These are phyloP conservation scores for Ochropleura plecta DNA, from an alignment of 2,888 invertebrate species.

Conservation along the genomic window DNA sequence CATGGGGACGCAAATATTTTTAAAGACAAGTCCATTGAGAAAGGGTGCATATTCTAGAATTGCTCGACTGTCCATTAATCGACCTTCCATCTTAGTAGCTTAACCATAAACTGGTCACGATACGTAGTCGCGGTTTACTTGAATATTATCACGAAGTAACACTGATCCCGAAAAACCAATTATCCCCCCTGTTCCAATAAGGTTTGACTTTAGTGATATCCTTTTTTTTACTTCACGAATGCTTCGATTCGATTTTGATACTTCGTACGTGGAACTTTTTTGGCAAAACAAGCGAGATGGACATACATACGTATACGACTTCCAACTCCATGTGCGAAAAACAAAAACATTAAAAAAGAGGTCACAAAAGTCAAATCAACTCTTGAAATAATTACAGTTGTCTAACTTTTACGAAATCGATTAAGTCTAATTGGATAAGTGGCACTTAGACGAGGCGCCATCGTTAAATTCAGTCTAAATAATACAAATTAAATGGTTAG, in stretches of 20 bases:
- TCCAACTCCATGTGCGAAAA: neutral
- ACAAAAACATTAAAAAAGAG: neutral
- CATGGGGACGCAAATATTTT: neutral
- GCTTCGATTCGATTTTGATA: too few species aligned
- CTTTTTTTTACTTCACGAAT: too few species aligned
- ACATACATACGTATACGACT: too few species aligned
- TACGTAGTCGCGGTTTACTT: neutral
- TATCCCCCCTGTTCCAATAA: too few species aligned
- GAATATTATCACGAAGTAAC: neutral
- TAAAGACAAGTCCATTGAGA: neutral
- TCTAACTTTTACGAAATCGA: constrained; percentile 24
- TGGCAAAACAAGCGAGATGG: too few species aligned
- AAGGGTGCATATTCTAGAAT: neutral
- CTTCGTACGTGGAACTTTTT: too few species aligned
- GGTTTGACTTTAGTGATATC: too few species aligned
- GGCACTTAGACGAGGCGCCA: neutral
- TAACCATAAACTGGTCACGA: neutral
- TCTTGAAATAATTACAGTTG: constrained; percentile 11
- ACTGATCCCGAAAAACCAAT: neutral
- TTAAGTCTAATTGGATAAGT: constrained; percentile 29
- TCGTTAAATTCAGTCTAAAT: constrained; percentile 18
- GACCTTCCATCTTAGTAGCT: neutral
- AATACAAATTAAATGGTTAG: constrained; percentile 17
- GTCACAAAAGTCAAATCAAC: neutral
- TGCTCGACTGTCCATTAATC: neutral